Evolutionary conservation across 2,113 vertebrate genomes (phyloP), one percentile per base, ranked within the genome.

Genomic region (Tautogolabrus adspersus): DNA sequence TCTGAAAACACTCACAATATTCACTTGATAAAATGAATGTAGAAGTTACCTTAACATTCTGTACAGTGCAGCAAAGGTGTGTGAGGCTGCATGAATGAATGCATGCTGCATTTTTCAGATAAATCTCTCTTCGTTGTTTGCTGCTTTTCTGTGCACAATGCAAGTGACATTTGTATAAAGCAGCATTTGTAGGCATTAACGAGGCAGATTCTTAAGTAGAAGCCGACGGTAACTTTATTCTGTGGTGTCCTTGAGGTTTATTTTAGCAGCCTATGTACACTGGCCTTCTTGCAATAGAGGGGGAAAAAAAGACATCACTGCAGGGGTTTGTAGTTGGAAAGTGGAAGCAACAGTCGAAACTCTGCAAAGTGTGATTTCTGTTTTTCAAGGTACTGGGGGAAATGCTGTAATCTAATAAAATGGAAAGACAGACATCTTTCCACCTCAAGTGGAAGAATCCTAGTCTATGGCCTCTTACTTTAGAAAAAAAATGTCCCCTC

Each of bases 1-100:
- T 64, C 64, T 42, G 44, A 75, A 76, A 63, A 57, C 44, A 60
- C 65, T 19, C 73, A 72, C 57, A 55, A 59, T 54, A 76, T 69
- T 57, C 69, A 51, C 51, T 78, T 59, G 66, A 86, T 72, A 57
- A 19, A 46, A 38, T 55, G 54, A 16, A 34, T 34, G 30, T 34
- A 51, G 1, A 61, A 75, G 59, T 72, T 47, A 60, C 67, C 51
- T 22, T 26, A 54, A 37, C 12, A 66, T 37, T 15, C 62, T 19
- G 13, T 69, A 34, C 30, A 34, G 30, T 1, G 70, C 46, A 47
- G 7, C 26, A 18, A 49, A 23, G 26, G 64, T 75, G 62, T 61
- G n/a, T 16, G n/a, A 47, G 40, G 3, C 59, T 64, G 66, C 57
- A 64, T 62, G 18, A 59, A 72, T 79, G 42, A 22, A 77, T 70